Percentiles rank a stretch among this genome's conserved stretches.
These are phyloP conservation scores for Capreolus pygargus DNA, from an alignment of 2,113 vertebrate genomes.

Conservation along the genomic window DNA sequence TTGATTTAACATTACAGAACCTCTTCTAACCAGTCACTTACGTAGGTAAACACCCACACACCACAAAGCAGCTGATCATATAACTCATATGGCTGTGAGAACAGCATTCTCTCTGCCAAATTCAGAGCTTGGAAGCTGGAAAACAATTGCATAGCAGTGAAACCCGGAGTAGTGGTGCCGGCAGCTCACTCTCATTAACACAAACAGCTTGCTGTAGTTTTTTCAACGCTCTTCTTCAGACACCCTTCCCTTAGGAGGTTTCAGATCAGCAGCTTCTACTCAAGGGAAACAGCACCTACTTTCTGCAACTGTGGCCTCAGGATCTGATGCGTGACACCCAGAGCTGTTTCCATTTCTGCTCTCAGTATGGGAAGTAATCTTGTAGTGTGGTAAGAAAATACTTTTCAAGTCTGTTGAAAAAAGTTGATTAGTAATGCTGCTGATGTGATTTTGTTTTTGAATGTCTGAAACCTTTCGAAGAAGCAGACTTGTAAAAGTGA, in stretches of 20 bases:
- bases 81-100: constrained; percentile 23
- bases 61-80: constrained; percentile 47
- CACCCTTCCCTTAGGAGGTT: constrained; percentile 79
- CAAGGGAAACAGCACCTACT: constrained; percentile 59
- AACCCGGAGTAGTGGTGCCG: constrained; percentile 58
- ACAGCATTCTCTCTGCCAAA: neutral
- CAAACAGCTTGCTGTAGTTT: constrained; percentile 67
- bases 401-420: constrained; percentile 47
- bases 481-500: constrained; percentile 7
- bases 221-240: constrained; percentile 57
- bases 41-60: constrained; percentile 59
- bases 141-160: constrained; percentile 66
- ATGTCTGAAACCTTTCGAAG: constrained; percentile 10
- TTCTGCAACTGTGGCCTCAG: constrained; percentile 37
- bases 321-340: neutral
- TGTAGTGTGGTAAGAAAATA: constrained; percentile 52
- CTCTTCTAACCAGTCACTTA: constrained; percentile 38
- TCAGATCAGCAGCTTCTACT: constrained; percentile 68
- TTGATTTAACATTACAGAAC: constrained; percentile 34
- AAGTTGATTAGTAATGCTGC: constrained; percentile 29
- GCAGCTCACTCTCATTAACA: constrained; percentile 69
- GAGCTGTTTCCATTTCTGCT: constrained; percentile 49
- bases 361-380: constrained; percentile 60
- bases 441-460: constrained; percentile 44
- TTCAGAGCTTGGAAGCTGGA: constrained; percentile 45